phyloP scores from a whole-genome alignment of 2,888 invertebrate genomes.

The Lithophane socia region DNA sequence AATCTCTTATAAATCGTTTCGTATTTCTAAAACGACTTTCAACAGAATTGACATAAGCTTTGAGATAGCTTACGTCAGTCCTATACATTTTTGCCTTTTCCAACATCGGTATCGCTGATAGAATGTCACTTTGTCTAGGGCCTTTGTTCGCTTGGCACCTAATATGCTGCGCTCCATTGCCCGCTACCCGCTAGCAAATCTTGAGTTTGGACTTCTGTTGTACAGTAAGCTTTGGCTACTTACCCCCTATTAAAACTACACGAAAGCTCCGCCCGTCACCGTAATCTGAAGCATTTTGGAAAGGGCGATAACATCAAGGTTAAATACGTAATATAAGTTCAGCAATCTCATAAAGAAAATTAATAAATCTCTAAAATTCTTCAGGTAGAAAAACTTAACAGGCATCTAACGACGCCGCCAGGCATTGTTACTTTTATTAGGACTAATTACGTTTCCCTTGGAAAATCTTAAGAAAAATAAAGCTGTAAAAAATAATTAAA shows the following conservation, averaged over 20 bases:
- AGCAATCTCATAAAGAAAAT: conserved; percentile 53
- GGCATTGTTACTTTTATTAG: conserved; percentile 49
- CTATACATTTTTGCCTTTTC: no score
- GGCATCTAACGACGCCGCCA: conserved; percentile 32
- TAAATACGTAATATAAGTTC: conserved; percentile 37
- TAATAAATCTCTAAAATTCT: conserved; percentile 38
- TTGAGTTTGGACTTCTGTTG: no score
- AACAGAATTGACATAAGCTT: no score
- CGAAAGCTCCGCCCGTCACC: conserved; percentile 16
- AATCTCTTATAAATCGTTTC: no score
- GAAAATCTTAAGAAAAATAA: conserved; percentile 29
- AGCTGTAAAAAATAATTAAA: conserved; percentile 51
- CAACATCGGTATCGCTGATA: no score
- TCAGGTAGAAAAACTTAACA: conserved; percentile 36
- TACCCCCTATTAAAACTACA: conserved; percentile 7
- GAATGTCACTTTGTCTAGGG: no score
- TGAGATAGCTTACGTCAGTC: no score
- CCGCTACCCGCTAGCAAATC: no score
- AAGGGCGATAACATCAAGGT: conserved; percentile 38
- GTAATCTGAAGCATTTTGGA: conserved; percentile 30
- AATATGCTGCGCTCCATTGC: no score
- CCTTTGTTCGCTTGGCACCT: no score
- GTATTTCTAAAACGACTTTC: no score
- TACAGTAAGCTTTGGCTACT: neutral
- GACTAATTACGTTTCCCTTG: conserved; percentile 51